phyloP scores from a whole-genome alignment of 2,797 vertebrate genomes.

The Rhincodon typus region DNA sequence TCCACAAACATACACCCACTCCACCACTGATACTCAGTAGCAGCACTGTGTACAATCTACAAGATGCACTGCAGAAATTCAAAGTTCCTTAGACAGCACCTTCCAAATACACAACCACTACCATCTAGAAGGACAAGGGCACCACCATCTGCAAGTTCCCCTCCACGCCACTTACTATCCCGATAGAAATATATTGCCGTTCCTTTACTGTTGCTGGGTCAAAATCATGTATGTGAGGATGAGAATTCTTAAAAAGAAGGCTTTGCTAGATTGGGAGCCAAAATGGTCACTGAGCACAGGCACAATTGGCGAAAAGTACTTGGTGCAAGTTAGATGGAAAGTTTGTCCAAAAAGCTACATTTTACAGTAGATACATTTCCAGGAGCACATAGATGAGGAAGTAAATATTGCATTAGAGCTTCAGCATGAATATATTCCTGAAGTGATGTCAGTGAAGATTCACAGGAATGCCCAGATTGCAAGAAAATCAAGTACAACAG shows the following conservation, averaged over 20 bases:
- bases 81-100: no score
- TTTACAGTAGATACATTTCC: not conserved
- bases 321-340: not conserved
- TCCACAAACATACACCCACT: no score
- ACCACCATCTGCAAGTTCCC: no score
- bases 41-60: no score
- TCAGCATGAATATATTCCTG: no score
- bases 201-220: no score
- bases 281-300: not conserved
- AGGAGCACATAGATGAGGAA: not conserved
- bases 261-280: not conserved
- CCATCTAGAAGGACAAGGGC: no score
- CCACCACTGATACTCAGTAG: no score
- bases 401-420: not conserved
- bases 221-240: not conserved
- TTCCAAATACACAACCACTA: no score
- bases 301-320: not conserved
- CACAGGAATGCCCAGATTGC: not conserved
- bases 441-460: not conserved
- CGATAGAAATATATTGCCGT: no score
- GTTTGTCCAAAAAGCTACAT: not conserved
- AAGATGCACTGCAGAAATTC: no score
- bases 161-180: no score
- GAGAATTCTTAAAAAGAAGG: not conserved
- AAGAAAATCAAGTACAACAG: not conserved